phyloP scores from a whole-genome alignment of 1,140 invertebrate genomes.

The Delia radicum region DNA sequence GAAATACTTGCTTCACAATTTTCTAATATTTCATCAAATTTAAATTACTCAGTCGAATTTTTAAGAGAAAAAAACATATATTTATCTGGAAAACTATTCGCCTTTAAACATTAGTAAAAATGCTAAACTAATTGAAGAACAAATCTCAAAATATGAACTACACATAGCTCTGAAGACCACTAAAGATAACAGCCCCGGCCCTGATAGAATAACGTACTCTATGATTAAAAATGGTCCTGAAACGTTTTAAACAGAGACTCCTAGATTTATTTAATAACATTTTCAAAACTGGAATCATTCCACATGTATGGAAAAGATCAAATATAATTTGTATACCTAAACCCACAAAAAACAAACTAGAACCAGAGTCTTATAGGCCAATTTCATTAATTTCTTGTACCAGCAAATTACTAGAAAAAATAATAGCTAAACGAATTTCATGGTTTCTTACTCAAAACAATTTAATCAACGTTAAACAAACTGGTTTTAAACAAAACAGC shows the following conservation, averaged over 20 bases:
- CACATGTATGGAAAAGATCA: too few species aligned
- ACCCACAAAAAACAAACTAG: too few species aligned
- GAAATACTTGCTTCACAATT: neutral
- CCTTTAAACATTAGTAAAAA: neutral
- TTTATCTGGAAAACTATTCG: neutral
- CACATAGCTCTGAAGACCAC: too few species aligned
- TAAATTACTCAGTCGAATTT: neutral
- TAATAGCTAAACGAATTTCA: neutral
- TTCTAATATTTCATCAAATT: neutral
- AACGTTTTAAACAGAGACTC: too few species aligned
- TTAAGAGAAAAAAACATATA: conserved; percentile 6
- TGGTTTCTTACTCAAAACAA: neutral
- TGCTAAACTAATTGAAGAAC: neutral
- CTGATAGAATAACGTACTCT: too few species aligned
- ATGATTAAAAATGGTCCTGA: too few species aligned
- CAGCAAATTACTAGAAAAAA: conserved; percentile 13
- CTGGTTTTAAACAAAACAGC: neutral
- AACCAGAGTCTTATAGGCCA: neutral
- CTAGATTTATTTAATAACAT: too few species aligned
- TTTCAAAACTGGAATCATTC: too few species aligned
- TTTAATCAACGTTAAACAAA: neutral
- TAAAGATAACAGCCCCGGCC: too few species aligned
- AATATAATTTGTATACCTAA: too few species aligned
- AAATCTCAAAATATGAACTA: conserved; percentile 11
- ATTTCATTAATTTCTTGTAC: conserved; percentile 21